Base-by-base conservation (phyloP, 2,797 vertebrate genomes). In the Rousettus madagascariensis region DNA sequence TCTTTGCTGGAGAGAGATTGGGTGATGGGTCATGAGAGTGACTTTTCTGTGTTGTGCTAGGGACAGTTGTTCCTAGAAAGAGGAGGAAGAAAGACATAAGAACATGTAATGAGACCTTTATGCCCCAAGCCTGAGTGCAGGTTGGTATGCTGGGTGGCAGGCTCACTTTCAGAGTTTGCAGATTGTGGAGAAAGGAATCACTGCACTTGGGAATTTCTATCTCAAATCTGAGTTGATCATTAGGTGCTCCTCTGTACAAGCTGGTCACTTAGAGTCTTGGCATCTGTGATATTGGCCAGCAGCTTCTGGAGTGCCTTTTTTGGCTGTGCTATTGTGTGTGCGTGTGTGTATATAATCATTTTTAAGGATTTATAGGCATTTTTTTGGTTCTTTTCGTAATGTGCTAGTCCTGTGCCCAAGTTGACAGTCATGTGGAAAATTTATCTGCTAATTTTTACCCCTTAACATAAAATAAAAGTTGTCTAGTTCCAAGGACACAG, bases 341-440 rank as follows among this genome's bases (percentile, higher is more conserved):
- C 6, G 17, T 20, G 41, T 26, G 2, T 1, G 0, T 8, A 0
- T 0, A 0, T 2, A 2, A 38, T 94, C 11, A 8, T 74, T 88
- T 84, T 65, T 86, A 51, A 82, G 9, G 30, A 10, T 63, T 71
- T 72, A 30, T 43, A 33, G 41, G 36, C 38, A 65, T 61, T 15
- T 46, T 80, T 68, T 68, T 46, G 8, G 20, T 20, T 61, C 15
- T 83, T 26, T 82, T 19, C 5, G 85, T 68, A 46, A 63, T 94
- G 43, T 57, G 41, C 38, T 51, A 41, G 61, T 72, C 20, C 55
- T 6, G 1, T 78, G 26, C 4, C 33, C 17, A 38, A 63, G 8
- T 30, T 91, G 63, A 17, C n/a, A 6, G 8, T 72, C n/a, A 38
- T 20, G 78, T 63, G 36, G 41, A 49, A 74, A 94, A 22, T 20